Conservation (phyloP, 2,888 invertebrate species). For the Rhagonycha fulva region DNA sequence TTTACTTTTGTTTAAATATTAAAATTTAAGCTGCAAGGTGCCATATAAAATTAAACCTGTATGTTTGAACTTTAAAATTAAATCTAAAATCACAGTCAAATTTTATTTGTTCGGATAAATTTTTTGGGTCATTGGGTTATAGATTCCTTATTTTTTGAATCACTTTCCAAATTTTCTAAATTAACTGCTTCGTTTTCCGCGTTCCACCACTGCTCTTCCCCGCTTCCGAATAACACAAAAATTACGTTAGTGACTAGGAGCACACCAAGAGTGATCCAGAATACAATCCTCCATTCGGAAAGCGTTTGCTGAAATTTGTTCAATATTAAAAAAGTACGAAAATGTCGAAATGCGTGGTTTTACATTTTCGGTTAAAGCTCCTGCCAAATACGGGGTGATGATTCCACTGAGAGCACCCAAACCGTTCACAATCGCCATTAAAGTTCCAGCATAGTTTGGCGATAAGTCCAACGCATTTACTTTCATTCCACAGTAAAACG, state of each 20-base stretch:
- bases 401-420: conserved; percentile 66
- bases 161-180: not conserved
- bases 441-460: conserved; percentile 66
- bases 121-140: not conserved
- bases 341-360: conserved; percentile 38
- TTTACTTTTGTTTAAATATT: not conserved
- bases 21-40: not conserved
- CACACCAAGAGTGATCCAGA: conserved; percentile 77
- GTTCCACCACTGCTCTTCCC: conserved; percentile 79
- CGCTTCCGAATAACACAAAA: conserved; percentile 73
- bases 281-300: conserved; percentile 75
- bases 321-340: not conserved
- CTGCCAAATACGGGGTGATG: conserved; percentile 63
- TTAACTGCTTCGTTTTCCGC: conserved; percentile 53
- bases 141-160: not conserved
- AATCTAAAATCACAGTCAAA: not conserved
- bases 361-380: conserved; percentile 64
- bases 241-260: conserved; percentile 69
- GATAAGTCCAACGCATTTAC: conserved; percentile 69
- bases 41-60: too few relatives aligned
- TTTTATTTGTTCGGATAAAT: not conserved
- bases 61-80: too few relatives aligned
- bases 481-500: conserved; percentile 70
- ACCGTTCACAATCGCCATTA: conserved; percentile 68
- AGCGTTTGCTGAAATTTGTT: conserved; percentile 61